Evolutionary conservation across 2,797 vertebrate genomes (phyloP), one percentile per base, ranked within the genome.

Genomic region (Gallinago solitaria): DNA sequence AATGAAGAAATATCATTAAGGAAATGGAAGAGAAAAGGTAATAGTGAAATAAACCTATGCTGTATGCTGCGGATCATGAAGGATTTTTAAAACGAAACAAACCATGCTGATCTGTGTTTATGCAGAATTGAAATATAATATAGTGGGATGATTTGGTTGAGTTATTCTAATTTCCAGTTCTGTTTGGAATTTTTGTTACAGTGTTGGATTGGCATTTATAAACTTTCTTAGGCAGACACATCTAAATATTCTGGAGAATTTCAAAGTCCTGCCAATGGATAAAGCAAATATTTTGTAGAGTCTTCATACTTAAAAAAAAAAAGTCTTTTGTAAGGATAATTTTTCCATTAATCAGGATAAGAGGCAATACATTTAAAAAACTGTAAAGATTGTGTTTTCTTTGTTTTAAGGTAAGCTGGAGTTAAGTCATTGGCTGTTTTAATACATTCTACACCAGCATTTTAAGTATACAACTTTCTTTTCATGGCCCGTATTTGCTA

Each of bases 161-260:
- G 60, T 94, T 96, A 95, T 88, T 95, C 95, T 96, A 23, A 96
- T 96, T 93, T 73, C 95, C 77, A 87, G 24, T 95, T 95, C 82
- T 63, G 56, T 95, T 89, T 95, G 93, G 87, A 94, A 48, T 95
- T 97, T 96, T 96, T 96, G 87, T 97, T 90, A 81, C 32, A n/a
- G 41, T 87, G 85, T 97, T 96, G 91, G 92, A 97, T 94, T 97
- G 95, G 96, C 96, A 89, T 85, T 96, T 89, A 64, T 94, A 95
- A 91, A 91, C 65, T 95, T 87, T 69, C 47, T 76, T 87, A 95
- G 91, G 88, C 70, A 74, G 77, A 71, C 64, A 70, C 59, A 80
- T 90, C 77, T 69, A 69, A 95, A 93, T 97, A 90, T 94, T 91
- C 95, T 92, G 74, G 86, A 89, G 74, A 90, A 83, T 86, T 83